These are phyloP conservation scores for Morelia viridis DNA, from an alignment of 2,797 vertebrate species.

Conservation along the genomic window DNA sequence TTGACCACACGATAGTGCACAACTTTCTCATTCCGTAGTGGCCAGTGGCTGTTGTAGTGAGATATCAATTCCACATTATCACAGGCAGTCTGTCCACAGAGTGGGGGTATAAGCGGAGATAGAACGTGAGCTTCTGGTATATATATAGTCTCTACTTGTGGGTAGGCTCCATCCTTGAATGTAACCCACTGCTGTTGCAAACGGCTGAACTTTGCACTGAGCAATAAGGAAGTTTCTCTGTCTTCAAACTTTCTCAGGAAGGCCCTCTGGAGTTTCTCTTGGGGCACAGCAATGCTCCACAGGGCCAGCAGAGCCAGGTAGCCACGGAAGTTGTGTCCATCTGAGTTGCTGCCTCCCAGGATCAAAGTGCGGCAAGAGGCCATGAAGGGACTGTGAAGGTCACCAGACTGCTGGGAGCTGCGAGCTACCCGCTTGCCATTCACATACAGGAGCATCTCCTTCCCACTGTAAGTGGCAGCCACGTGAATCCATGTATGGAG, in stretches of 20 bases:
- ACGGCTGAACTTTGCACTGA: slow-evolving; percentile 77
- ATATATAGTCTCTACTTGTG: slow-evolving; percentile 71
- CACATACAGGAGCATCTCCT: slow-evolving; percentile 84
- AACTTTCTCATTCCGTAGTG: slow-evolving; percentile 80
- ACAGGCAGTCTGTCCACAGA: slow-evolving; percentile 86
- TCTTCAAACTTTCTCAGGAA: slow-evolving; percentile 55
- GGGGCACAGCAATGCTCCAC: slow-evolving; percentile 78
- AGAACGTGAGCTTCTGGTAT: slow-evolving; percentile 73
- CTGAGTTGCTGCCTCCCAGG: slow-evolving; percentile 85
- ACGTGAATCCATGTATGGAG: slow-evolving; percentile 86
- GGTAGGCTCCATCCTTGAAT: slow-evolving; percentile 78
- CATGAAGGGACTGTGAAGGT: slow-evolving; percentile 89
- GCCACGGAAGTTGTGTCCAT: slow-evolving; percentile 81
- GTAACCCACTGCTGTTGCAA: slow-evolving; percentile 79
- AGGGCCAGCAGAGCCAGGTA: slow-evolving; percentile 81
- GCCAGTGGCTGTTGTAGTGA: slow-evolving; percentile 86
- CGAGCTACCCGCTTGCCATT: slow-evolving; percentile 87
- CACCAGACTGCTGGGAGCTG: slow-evolving; percentile 79
- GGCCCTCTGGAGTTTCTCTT: slow-evolving; percentile 74
- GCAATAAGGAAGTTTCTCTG: slow-evolving; percentile 58
- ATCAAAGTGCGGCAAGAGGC: slow-evolving; percentile 87
- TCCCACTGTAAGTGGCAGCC: slow-evolving; percentile 85
- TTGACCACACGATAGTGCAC: slow-evolving; percentile 92
- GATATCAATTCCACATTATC: slow-evolving; percentile 88
- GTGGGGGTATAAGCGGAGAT: slow-evolving; percentile 79